phyloP scores from a whole-genome alignment of 2,113 vertebrate genomes.

The Hemicordylus capensis region DNA sequence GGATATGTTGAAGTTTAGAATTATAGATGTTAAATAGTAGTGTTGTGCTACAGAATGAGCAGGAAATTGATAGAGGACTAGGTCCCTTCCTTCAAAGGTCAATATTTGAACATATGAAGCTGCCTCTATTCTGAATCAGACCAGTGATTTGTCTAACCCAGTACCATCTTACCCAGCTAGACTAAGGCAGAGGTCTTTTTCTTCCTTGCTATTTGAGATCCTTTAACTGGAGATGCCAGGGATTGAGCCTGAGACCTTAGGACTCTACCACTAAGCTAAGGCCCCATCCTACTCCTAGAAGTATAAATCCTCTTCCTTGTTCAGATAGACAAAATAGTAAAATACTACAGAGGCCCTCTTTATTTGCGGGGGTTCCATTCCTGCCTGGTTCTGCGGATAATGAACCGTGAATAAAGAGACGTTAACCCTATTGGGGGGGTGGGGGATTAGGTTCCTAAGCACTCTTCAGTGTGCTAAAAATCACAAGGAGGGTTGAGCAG shows the following conservation, averaged over 20 bases:
- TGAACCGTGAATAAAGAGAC: too few relatives aligned
- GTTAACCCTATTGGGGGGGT: too few relatives aligned
- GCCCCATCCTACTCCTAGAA: neutral
- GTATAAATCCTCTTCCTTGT: neutral
- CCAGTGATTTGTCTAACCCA: neutral
- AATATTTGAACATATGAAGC: neutral
- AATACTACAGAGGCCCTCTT: too few relatives aligned
- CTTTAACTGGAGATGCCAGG: neutral
- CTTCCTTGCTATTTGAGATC: neutral
- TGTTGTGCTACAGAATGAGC: neutral
- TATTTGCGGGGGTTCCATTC: too few relatives aligned
- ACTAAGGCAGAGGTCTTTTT: neutral
- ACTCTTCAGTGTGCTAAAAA: too few relatives aligned
- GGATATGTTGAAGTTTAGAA: neutral
- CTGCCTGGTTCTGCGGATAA: too few relatives aligned
- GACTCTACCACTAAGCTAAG: neutral
- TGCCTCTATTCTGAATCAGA: neutral
- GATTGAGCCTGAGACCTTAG: neutral
- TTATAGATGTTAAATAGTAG: neutral
- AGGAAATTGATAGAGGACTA: neutral
- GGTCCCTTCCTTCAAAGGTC: neutral
- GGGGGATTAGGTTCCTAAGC: too few relatives aligned
- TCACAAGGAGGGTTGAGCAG: too few relatives aligned
- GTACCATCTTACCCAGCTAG: neutral
- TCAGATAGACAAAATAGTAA: neutral